Conservation (phyloP, 2,797 vertebrate genomes). For the Phalanger gymnotis region DNA sequence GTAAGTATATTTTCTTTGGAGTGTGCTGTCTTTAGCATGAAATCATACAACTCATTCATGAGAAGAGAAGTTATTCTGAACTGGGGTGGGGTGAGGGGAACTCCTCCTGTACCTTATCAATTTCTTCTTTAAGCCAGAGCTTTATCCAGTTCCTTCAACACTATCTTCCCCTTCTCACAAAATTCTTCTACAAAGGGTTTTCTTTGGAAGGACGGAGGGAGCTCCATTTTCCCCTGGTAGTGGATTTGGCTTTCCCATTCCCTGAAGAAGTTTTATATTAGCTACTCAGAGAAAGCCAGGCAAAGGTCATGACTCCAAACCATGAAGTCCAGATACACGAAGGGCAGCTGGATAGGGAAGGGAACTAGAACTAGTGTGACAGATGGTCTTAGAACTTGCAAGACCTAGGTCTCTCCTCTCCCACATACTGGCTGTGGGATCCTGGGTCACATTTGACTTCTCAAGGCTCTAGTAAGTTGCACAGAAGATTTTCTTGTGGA, state of each 20-base stretch:
- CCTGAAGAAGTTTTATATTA: neutral
- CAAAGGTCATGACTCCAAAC: neutral
- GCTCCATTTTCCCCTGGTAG: neutral
- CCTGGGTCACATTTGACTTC: neutral
- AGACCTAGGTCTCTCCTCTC: neutral
- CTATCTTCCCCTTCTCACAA: neutral
- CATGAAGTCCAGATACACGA: neutral
- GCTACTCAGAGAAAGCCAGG: neutral
- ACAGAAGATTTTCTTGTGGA: neutral
- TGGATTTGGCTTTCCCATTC: neutral
- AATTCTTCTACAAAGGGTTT: neutral
- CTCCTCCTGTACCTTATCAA: neutral
- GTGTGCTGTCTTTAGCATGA: neutral
- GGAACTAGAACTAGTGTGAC: neutral
- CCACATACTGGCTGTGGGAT: neutral
- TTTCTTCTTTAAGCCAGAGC: neutral
- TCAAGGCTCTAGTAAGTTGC: conserved; percentile 10
- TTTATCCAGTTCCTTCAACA: neutral
- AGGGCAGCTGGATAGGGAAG: neutral
- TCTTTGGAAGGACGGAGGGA: neutral
- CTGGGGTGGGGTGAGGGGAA: neutral
- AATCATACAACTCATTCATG: neutral
- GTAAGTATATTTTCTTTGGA: neutral
- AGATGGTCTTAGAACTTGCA: neutral
- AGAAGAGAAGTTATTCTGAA: neutral